Evolutionary conservation across 2,113 vertebrate genomes (phyloP).

Genomic region (Protobothrops flavoviridis): DNA sequence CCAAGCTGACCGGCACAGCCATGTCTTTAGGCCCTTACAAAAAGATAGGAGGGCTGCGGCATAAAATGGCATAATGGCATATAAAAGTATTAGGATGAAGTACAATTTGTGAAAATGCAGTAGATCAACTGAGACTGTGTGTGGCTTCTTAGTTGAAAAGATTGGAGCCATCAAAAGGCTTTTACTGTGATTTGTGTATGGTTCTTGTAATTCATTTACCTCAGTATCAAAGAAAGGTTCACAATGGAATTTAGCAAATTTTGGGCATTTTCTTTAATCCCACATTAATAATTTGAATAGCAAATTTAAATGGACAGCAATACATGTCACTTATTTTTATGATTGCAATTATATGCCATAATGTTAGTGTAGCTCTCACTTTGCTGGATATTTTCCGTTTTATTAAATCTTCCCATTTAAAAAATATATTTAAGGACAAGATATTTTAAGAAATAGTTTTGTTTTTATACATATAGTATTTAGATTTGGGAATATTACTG

Average conservation of each 20-base stretch:
- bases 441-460: neutral
- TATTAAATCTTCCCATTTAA: neutral
- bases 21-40: neutral
- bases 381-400: neutral
- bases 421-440: neutral
- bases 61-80: neutral
- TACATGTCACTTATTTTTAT: neutral
- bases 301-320: neutral
- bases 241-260: neutral
- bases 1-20: neutral
- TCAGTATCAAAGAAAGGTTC: neutral
- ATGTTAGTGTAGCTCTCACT: neutral
- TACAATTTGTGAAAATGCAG: neutral
- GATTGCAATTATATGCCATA: neutral
- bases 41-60: neutral
- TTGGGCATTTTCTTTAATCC: neutral
- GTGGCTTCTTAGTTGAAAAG: neutral
- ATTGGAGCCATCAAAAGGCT: neutral
- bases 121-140: neutral
- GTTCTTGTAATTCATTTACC: neutral
- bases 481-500: neutral
- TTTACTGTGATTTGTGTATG: neutral
- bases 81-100: neutral
- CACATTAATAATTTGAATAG: neutral
- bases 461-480: neutral